Conservation (phyloP, 2,888 invertebrate genomes). For the Andrena camellia region DNA sequence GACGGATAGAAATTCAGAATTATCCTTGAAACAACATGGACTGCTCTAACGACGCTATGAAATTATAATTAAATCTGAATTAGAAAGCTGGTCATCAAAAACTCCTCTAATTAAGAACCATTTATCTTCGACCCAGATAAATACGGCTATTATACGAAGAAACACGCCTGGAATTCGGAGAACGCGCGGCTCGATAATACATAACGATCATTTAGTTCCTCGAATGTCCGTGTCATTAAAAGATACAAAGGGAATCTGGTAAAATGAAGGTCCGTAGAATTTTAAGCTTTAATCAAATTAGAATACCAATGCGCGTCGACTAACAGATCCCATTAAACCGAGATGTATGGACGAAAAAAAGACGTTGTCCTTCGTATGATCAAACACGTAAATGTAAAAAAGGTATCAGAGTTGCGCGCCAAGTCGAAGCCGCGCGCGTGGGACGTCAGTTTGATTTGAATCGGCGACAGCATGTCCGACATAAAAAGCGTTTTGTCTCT, state of each 20-base stretch:
- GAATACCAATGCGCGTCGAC: no score
- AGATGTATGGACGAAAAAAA: no score
- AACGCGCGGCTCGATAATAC: not conserved
- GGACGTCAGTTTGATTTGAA: slow-evolving; percentile 10
- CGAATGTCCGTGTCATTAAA: no score
- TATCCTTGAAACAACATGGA: not conserved
- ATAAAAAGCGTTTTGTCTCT: slow-evolving; percentile 80
- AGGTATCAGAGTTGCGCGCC: not conserved
- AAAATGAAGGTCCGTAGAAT: no score
- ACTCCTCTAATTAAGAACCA: not conserved
- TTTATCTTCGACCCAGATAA: not conserved
- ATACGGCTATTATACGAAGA: not conserved
- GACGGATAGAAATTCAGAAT: not conserved
- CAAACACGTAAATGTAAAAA: no score
- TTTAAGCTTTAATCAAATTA: no score
- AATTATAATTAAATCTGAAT: not conserved
- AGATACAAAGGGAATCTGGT: no score
- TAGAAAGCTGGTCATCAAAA: not conserved
- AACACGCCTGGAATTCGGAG: no score
- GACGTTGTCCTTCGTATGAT: no score
- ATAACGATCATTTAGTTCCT: no score
- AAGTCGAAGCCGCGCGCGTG: not conserved
- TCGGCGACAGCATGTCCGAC: slow-evolving; percentile 74
- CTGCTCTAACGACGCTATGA: not conserved
- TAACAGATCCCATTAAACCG: no score